These are phyloP conservation scores for Antennarius striatus DNA, from an alignment of 2,113 vertebrate genomes.

Conservation along the genomic window DNA sequence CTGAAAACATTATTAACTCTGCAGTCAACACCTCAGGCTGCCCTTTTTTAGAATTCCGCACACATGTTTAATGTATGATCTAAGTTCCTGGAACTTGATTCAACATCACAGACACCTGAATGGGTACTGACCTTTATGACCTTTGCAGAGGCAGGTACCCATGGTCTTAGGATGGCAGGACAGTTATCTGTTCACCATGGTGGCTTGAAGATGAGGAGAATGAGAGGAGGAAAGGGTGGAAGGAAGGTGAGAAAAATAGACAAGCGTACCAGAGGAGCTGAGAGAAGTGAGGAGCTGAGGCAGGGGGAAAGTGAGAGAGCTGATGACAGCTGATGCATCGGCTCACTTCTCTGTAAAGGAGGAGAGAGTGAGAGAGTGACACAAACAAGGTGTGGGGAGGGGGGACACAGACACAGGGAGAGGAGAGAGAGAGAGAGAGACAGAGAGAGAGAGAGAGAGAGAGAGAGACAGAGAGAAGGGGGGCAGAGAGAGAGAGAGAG, in stretches of 20 bases:
- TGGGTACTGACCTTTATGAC: slow-evolving; percentile 83
- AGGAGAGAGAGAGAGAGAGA: slow-evolving; percentile 15
- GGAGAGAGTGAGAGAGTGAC: slow-evolving; percentile 43
- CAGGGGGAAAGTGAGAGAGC: slow-evolving; percentile 21
- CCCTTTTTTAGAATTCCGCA: background rate
- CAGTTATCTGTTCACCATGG: slow-evolving; percentile 82
- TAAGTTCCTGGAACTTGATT: no score
- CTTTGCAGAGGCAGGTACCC: slow-evolving; percentile 83
- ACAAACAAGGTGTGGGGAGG: slow-evolving; percentile 35
- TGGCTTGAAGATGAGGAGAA: slow-evolving; percentile 36
- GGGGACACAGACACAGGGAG: background rate
- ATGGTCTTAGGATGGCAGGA: slow-evolving; percentile 69
- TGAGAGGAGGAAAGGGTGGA: background rate
- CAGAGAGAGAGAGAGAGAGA: slow-evolving; percentile 46
- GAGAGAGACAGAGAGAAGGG: slow-evolving; percentile 44
- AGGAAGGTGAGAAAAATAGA: slow-evolving; percentile 2
- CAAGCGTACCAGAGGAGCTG: no score
- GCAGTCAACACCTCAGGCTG: slow-evolving; percentile 3
- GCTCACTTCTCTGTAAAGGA: slow-evolving; percentile 42
- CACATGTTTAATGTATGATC: no score
- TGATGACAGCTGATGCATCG: slow-evolving; percentile 35
- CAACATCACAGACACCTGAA: slow-evolving; percentile 41
- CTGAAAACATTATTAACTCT: background rate
- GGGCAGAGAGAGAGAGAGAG: slow-evolving; percentile 6
- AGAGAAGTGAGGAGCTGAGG: background rate